Base-by-base conservation (phyloP, 2,888 invertebrate genomes). In the Norana najaformis region DNA sequence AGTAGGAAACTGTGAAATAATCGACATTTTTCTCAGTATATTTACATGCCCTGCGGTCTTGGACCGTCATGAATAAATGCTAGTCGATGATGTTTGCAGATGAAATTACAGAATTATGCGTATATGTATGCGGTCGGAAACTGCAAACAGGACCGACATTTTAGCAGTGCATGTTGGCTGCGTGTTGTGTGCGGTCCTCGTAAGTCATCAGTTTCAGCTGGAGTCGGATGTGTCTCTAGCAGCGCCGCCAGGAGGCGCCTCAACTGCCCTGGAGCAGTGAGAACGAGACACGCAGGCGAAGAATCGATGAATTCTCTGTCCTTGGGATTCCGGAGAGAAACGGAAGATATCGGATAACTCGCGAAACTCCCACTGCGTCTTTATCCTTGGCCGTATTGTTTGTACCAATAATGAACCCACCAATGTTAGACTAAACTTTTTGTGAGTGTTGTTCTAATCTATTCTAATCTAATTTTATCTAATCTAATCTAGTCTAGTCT, bases 121-220 rank as follows among this genome's bases (percentile, higher is more conserved):
- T n/a, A n/a, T 8, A 69, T 8, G 69, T n/a, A 47, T 23, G 20
- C 23, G 14, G 11, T 16, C 30, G 30, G n/a, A 69, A n/a, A n/a
- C n/a, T 8, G 69, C 69, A 13, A 18, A 69, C 30, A 69, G 69
- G 16, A 11, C 8, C 30, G 69, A 69, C 69, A n/a, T 53, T n/a
- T 8, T 69, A 69, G n/a, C n/a, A n/a, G n/a, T 69, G n/a, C 13
- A 0, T n/a, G 11, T 69, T 11, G 69, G 69, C n/a, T n/a, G n/a
- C 69, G 69, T 69, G 69, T 69, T 69, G 69, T n/a, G 30, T n/a
- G 69, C n/a, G 69, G 69, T n/a, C 69, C 30, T 69, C 69, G n/a
- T 69, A 69, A 69, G 16, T 69, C 69, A 69, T 69, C 69, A 69
- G n/a, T 69, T 69, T 69, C 69, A 69, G 69, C n/a, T n/a, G 69